These are phyloP conservation scores for Lagria hirta DNA, from an alignment of 2,888 invertebrate species.

Conservation along the genomic window DNA sequence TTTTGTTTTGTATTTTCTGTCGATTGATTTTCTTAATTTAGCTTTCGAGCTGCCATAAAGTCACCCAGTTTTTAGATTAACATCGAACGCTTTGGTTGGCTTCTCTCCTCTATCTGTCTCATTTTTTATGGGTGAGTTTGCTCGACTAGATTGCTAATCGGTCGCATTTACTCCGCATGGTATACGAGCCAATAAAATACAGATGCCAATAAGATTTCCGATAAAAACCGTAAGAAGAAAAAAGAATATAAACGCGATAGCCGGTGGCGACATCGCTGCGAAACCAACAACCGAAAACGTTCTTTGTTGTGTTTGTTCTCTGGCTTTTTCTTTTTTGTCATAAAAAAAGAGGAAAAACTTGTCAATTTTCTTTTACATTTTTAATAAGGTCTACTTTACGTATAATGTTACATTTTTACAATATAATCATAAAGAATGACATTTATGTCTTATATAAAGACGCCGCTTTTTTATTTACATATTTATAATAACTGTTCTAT, in stretches of 20 bases:
- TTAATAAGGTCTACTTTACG: too few relatives aligned
- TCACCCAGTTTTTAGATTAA: constrained; percentile 7
- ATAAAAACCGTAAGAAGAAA: constrained; percentile 16
- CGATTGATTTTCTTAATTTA: constrained; percentile 14
- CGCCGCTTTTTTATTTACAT: too few relatives aligned
- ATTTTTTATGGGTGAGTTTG: constrained; percentile 16
- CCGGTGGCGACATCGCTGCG: constrained; percentile 17
- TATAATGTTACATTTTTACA: too few relatives aligned
- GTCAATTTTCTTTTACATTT: too few relatives aligned
- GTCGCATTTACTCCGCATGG: constrained; percentile 14
- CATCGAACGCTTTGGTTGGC: constrained; percentile 9
- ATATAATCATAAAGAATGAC: too few relatives aligned
- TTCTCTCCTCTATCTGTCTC: constrained; percentile 14
- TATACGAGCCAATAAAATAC: constrained; percentile 17
- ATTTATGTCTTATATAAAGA: too few relatives aligned
- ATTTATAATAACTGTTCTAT: too few relatives aligned
- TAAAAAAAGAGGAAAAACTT: too few relatives aligned
- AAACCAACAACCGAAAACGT: too few relatives aligned
- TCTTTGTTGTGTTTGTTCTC: too few relatives aligned
- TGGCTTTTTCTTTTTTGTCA: too few relatives aligned
- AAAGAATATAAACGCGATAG: constrained; percentile 15
- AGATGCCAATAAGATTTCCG: constrained; percentile 16
- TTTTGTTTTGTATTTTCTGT: constrained; percentile 7
- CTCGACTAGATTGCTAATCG: constrained; percentile 17
- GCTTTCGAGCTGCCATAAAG: constrained; percentile 15